Evolutionary conservation across 2,888 invertebrate genomes (phyloP).

Genomic region (Brenthis daphne): DNA sequence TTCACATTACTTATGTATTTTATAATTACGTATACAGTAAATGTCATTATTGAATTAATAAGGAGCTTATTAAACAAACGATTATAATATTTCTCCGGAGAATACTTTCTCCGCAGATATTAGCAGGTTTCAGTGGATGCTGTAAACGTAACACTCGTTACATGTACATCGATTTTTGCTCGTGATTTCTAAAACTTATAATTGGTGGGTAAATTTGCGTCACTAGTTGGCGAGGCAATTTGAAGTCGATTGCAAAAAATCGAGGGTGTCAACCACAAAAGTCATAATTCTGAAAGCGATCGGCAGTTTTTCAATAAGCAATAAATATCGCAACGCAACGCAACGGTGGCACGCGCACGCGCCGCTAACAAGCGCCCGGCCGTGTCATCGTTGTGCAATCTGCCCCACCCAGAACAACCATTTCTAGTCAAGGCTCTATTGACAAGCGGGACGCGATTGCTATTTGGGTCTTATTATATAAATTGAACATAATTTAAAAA

Average conservation of each 20-base stretch:
- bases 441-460: constrained; percentile 39
- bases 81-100: constrained; percentile 32
- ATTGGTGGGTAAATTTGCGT: constrained; percentile 45
- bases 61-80: constrained; percentile 38
- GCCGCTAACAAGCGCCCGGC: constrained; percentile 73
- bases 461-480: background rate
- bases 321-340: constrained; percentile 76
- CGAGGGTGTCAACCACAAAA: constrained; percentile 51
- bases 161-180: constrained; percentile 33
- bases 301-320: constrained; percentile 80
- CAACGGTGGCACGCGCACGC: constrained; percentile 76
- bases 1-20: constrained; percentile 38
- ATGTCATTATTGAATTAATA: constrained; percentile 42
- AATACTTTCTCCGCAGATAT: constrained; percentile 37
- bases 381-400: constrained; percentile 78
- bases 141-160: constrained; percentile 32
- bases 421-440: constrained; percentile 50
- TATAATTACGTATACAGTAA: constrained; percentile 38
- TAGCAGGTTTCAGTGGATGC: constrained; percentile 25
- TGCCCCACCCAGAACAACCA: constrained; percentile 74
- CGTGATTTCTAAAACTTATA: constrained; percentile 37
- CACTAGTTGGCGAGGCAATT: constrained; percentile 37
- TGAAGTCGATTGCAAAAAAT: constrained; percentile 44
- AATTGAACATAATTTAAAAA: no score
- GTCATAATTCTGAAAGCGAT: constrained; percentile 62